phyloP scores from a whole-genome alignment of 2,888 invertebrate species.

The Apodemia duryi region DNA sequence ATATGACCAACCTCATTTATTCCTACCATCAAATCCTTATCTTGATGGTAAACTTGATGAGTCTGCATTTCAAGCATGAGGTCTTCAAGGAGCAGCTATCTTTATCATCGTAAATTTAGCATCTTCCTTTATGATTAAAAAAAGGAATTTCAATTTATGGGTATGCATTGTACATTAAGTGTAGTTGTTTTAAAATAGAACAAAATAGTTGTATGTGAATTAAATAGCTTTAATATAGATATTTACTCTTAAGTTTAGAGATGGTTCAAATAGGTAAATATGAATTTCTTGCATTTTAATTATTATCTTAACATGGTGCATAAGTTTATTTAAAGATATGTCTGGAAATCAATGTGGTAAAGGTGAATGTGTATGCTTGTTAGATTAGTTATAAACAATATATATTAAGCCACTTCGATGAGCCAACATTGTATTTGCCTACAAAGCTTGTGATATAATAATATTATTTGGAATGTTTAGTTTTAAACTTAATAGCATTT shows the following conservation, averaged over 20 bases:
- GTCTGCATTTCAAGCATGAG: too few relatives aligned
- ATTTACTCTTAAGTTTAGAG: slow-evolving; percentile 9
- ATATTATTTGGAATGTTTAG: slow-evolving; percentile 10
- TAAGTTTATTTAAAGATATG: slow-evolving; percentile 11
- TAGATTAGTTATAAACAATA: slow-evolving; percentile 3
- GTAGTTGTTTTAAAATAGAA: slow-evolving; percentile 22
- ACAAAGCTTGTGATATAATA: slow-evolving; percentile 11
- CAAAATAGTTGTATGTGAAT: slow-evolving; percentile 21
- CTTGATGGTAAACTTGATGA: too few relatives aligned
- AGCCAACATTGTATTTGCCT: slow-evolving; percentile 7
- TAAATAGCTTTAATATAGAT: slow-evolving; percentile 27
- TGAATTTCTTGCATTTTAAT: slow-evolving; percentile 2
- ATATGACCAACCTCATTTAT: background rate
- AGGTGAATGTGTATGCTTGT: slow-evolving; percentile 4
- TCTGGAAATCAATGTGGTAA: background rate
- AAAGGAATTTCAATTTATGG: background rate
- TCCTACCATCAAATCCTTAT: too few relatives aligned
- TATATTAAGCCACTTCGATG: slow-evolving; percentile 5
- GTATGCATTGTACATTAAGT: slow-evolving; percentile 1
- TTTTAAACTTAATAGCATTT: slow-evolving; percentile 7
- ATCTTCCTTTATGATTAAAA: too few relatives aligned
- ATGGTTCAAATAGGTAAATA: slow-evolving; percentile 16
- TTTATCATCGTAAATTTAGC: too few relatives aligned
- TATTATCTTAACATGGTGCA: background rate
- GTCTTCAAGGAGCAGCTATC: too few relatives aligned